Evolutionary conservation across 2,888 invertebrate genomes (phyloP).

Genomic region (Schizaphis graminum): DNA sequence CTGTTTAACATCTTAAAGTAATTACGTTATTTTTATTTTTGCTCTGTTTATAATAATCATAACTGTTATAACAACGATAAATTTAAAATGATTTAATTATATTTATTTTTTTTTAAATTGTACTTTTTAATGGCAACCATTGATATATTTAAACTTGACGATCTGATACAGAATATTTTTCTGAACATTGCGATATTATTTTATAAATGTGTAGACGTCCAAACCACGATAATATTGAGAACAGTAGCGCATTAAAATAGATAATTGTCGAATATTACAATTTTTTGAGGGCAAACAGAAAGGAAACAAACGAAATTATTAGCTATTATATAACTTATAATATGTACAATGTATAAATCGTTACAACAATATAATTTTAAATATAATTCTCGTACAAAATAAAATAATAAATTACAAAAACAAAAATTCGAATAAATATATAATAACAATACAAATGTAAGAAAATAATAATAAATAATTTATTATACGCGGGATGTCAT

Average conservation of each 20-base stretch:
- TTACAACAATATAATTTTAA: background rate
- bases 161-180: background rate
- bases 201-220: background rate
- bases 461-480: background rate
- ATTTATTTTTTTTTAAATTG: background rate
- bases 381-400: background rate
- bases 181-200: background rate
- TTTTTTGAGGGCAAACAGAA: background rate
- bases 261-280: background rate
- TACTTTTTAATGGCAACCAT: background rate
- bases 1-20: background rate
- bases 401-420: slow-evolving; percentile 36
- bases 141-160: background rate
- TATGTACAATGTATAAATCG: background rate
- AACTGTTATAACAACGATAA: background rate
- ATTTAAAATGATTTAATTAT: background rate
- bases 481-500: background rate
- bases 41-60: background rate
- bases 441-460: slow-evolving; percentile 35
- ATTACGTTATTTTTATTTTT: background rate
- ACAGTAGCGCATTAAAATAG: background rate
- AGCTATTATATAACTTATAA: background rate
- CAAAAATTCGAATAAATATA: slow-evolving; percentile 16
- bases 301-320: background rate
- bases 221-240: background rate